Evolutionary conservation across 2,113 vertebrate genomes (phyloP).

Genomic region (Zootoca vivipara): DNA sequence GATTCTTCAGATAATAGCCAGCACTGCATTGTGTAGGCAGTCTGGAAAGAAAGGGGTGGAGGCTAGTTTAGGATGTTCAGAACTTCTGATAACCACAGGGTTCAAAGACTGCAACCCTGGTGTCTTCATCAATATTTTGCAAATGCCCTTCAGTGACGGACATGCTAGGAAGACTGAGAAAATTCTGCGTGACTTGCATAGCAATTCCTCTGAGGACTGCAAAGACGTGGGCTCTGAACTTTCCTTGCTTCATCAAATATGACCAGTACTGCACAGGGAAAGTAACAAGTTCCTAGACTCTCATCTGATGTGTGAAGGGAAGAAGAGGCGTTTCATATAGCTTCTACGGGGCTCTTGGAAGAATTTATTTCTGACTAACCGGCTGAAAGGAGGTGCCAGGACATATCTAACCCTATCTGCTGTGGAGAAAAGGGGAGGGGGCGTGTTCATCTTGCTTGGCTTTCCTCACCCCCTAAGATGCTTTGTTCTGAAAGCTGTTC

Average conservation of each 20-base stretch:
- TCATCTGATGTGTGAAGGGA: slow-evolving; percentile 33
- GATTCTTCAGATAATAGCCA: slow-evolving; percentile 28
- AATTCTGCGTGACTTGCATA: slow-evolving; percentile 27
- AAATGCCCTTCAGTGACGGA: slow-evolving; percentile 26
- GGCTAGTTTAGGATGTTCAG: slow-evolving; percentile 38
- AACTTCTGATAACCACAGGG: slow-evolving; percentile 57
- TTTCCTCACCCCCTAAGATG: slow-evolving; percentile 12
- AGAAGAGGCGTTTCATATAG: slow-evolving; percentile 13
- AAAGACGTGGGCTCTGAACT: slow-evolving; percentile 57
- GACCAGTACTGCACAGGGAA: slow-evolving; percentile 33
- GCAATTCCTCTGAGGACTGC: slow-evolving; percentile 20
- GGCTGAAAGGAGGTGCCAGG: slow-evolving; percentile 49
- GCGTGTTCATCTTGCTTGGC: neutral
- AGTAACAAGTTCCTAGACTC: slow-evolving; percentile 46
- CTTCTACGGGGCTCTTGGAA: slow-evolving; percentile 2
- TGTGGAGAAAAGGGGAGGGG: slow-evolving; percentile 41
- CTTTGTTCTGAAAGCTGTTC: slow-evolving; percentile 51
- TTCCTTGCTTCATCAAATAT: neutral
- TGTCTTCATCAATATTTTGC: slow-evolving; percentile 40
- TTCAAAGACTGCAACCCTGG: slow-evolving; percentile 50
- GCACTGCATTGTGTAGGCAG: slow-evolving; percentile 50
- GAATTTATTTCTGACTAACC: slow-evolving; percentile 45
- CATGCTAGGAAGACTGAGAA: slow-evolving; percentile 36
- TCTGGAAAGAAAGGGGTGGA: slow-evolving; percentile 44
- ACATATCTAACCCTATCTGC: slow-evolving; percentile 50